Base-by-base conservation (phyloP, 2,797 vertebrate species). In the Arrhamphus sclerolepis region DNA sequence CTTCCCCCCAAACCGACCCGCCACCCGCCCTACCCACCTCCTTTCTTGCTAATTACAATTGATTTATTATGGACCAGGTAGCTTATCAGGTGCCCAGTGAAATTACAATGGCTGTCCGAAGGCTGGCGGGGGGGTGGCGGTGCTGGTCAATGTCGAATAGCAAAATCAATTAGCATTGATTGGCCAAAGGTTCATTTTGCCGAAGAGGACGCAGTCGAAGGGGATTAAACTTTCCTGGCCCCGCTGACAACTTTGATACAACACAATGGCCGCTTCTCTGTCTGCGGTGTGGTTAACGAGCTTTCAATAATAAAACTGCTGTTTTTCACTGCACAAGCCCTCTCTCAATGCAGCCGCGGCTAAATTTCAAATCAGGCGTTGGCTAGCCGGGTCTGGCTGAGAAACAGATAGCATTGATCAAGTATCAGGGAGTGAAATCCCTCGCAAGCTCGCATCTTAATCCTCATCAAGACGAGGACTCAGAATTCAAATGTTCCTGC, bases 81-180 rank as follows among this genome's bases (percentile, higher is more conserved):
- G 88, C 95, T 98, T 99, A 98, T 98, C 97, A 96, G 96, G 94
- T 95, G 92, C 93, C 93, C 87, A 92, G 92, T 89, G 91, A 95
- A 98, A 97, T 97, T 94, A 96, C 94, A 93, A 94, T 92, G 94
- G 92, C 91, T 89, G 95, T 94, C 92, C 91, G 90, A 92, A 90
- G 93, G 88, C 82, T 65, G 77, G 28, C 64, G 56, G 79, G 66
- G 94, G 31, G 31, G 9, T 8, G 31, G 31, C 6, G 31, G 10
- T 10, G 5, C 31, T 34, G 24, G 94, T 98, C 96, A 97, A 95
- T 95, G 95, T 85, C 90, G 93, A 96, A 96, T 92, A 91, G 93
- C 90, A 96, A 97, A 98, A 97, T 98, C 95, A 97, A 98, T 98
- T 97, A 96, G 95, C 96, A 98, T 97, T 96, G 96, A 98, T 96